Conservation (phyloP, 1,140 invertebrate genomes). For the Zeugodacus cucurbitae region DNA sequence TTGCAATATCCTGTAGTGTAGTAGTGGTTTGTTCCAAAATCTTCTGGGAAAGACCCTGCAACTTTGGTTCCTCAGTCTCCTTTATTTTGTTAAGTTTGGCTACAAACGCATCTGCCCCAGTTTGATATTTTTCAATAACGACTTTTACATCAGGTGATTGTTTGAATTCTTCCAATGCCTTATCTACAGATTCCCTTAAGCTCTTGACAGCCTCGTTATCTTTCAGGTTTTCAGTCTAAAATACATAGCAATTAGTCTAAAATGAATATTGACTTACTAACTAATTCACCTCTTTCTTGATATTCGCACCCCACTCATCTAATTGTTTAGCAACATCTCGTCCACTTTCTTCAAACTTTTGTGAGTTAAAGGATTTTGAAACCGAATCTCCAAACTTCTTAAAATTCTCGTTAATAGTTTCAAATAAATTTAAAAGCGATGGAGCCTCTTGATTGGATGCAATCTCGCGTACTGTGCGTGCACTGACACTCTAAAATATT, state of each 20-base stretch:
- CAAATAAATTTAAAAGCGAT: background rate
- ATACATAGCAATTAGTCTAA: background rate
- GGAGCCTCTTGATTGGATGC: background rate
- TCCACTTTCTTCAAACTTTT: background rate
- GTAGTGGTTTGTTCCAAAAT: conserved; percentile 5
- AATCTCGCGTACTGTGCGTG: background rate
- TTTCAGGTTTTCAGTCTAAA: conserved; percentile 5
- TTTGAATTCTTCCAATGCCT: background rate
- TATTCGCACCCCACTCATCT: conserved; percentile 16
- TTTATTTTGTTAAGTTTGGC: background rate
- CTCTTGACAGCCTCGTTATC: background rate
- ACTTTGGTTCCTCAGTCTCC: background rate
- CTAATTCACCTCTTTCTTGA: conserved; percentile 20
- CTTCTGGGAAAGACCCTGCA: background rate
- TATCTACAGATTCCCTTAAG: background rate
- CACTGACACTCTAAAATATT: background rate
- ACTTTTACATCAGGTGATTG: background rate
- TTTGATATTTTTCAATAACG: background rate
- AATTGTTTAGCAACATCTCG: conserved; percentile 33
- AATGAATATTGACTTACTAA: background rate
- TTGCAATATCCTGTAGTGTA: background rate
- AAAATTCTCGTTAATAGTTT: conserved; percentile 3
- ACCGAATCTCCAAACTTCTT: background rate
- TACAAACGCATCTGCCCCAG: background rate
- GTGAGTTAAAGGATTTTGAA: background rate